These are phyloP conservation scores for Pammene fasciana DNA, from an alignment of 2,888 invertebrate genomes.

Conservation along the genomic window DNA sequence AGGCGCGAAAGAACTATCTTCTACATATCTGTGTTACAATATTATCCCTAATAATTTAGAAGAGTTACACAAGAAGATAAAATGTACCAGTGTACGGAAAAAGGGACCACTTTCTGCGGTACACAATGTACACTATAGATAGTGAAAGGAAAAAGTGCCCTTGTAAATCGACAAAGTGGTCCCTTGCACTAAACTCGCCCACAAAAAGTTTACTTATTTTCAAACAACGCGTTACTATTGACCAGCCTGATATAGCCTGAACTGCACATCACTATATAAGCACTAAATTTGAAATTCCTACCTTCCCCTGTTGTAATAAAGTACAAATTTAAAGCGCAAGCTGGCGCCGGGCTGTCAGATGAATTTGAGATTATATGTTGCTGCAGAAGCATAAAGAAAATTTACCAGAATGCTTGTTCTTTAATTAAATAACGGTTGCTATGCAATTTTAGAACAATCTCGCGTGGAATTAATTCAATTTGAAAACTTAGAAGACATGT, in stretches of 20 bases:
- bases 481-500: background rate
- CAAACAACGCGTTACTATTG: constrained; percentile 26
- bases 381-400: constrained; percentile 8
- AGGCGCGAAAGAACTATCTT: too few relatives aligned
- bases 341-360: background rate
- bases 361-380: background rate
- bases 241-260: constrained; percentile 1
- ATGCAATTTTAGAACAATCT: background rate
- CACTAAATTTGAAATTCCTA: background rate
- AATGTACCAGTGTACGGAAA: too few relatives aligned
- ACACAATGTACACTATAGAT: too few relatives aligned
- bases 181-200: too few relatives aligned
- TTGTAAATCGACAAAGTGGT: too few relatives aligned
- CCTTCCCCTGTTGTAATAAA: background rate
- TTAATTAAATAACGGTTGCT: constrained; percentile 12
- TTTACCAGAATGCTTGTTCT: background rate
- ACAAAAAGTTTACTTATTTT: constrained; percentile 23
- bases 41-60: too few relatives aligned
- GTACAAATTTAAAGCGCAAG: background rate
- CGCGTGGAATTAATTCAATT: background rate
- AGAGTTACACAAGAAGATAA: too few relatives aligned
- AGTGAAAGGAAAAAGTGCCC: too few relatives aligned
- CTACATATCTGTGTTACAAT: too few relatives aligned
- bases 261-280: background rate
- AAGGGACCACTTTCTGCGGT: too few relatives aligned